Evolutionary conservation across 92 coral and sea anemone genomes (phyloP).

Genomic region (Micromussa lordhowensis): DNA sequence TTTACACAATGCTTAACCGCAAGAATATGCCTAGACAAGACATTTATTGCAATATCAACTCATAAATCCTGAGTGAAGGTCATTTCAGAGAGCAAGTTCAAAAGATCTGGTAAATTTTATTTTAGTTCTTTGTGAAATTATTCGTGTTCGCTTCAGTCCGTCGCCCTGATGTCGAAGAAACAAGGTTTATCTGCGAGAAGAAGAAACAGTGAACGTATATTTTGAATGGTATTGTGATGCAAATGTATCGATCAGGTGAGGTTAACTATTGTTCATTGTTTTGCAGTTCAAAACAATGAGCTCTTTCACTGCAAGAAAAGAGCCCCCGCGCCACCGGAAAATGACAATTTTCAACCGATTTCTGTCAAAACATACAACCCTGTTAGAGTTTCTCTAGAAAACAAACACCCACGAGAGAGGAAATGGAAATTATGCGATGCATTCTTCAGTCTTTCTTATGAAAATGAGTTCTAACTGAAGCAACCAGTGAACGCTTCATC

Average conservation of each 20-base stretch:
- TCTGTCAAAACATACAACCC: slow-evolving; percentile 20
- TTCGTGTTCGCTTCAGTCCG: neutral
- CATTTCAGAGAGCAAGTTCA: neutral
- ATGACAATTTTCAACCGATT: slow-evolving; percentile 26
- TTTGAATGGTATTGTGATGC: slow-evolving; percentile 72
- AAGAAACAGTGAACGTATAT: slow-evolving; percentile 11
- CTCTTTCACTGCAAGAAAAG: slow-evolving; percentile 42
- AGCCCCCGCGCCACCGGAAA: slow-evolving; percentile 24
- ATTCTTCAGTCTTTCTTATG: neutral
- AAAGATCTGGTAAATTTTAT: neutral
- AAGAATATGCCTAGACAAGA: slow-evolving; percentile 30
- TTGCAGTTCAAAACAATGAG: slow-evolving; percentile 68
- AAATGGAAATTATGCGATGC: neutral
- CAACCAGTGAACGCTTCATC: neutral
- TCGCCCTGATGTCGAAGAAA: neutral
- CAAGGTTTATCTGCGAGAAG: neutral
- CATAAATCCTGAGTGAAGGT: slow-evolving; percentile 18
- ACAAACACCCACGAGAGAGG: neutral
- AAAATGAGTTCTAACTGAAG: neutral
- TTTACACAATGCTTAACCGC: slow-evolving; percentile 59
- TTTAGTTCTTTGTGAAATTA: neutral
- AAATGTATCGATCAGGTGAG: slow-evolving; percentile 74
- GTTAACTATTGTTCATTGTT: slow-evolving; percentile 67
- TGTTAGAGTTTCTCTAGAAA: slow-evolving; percentile 2
- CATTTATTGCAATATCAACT: slow-evolving; percentile 14